Conservation (phyloP, 53 echinoderm and acorn worm genomes). For the Antedon mediterranea region DNA sequence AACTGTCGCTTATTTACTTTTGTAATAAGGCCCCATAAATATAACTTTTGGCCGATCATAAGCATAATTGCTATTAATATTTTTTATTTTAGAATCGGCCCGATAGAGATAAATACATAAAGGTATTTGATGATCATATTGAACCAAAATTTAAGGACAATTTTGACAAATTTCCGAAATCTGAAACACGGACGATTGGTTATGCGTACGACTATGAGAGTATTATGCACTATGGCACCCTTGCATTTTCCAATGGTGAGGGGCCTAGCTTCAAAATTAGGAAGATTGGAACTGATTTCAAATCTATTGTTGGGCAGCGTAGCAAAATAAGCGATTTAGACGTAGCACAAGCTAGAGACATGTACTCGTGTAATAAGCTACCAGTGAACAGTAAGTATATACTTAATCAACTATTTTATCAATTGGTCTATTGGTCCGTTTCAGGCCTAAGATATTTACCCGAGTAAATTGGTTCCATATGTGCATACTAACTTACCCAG, state of each 20-base stretch:
- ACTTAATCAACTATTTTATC: too few relatives aligned
- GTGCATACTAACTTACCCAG: too few relatives aligned
- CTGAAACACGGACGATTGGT: conserved; percentile 55
- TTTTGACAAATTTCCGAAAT: conserved; percentile 38
- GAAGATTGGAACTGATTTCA: conserved; percentile 13
- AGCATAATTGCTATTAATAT: too few relatives aligned
- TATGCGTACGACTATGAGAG: conserved; percentile 84
- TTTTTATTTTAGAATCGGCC: conserved; percentile 41
- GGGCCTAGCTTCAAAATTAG: conserved; percentile 56
- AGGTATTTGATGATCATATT: conserved; percentile 44
- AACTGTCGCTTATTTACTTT: too few relatives aligned
- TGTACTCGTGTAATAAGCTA: conserved; percentile 65
- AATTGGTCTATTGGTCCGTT: too few relatives aligned
- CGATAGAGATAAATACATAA: conserved; percentile 66
- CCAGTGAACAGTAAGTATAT: neutral
- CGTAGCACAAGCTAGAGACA: conserved; percentile 62
- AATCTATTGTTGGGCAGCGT: conserved; percentile 34
- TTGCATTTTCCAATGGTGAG: conserved; percentile 57
- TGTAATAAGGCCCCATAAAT: too few relatives aligned
- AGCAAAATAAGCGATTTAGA: conserved; percentile 55
- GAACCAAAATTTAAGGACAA: conserved; percentile 55
- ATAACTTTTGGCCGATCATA: too few relatives aligned
- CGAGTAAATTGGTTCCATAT: too few relatives aligned
- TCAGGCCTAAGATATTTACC: too few relatives aligned
- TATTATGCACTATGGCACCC: conserved; percentile 77